Base-by-base conservation (phyloP, 1,140 invertebrate species). In the Hyles euphorbiae region DNA sequence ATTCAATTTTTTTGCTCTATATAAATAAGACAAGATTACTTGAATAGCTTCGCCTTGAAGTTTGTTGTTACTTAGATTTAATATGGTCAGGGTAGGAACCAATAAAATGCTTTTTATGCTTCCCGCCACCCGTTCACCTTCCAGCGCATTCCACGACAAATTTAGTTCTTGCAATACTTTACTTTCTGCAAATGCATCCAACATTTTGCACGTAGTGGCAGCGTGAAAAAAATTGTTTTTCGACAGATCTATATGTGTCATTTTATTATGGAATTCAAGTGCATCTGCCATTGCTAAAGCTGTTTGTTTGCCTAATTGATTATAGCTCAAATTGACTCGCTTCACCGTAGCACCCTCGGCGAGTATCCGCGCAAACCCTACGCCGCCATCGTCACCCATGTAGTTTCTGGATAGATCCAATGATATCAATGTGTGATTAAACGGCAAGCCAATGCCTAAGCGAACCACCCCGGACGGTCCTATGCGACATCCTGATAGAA, bases 241-340 rank as follows among this genome's bases (percentile, higher is more conserved):
- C 3, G 88, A 88, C 54, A 90, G 69, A 78, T 90, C 74, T 2
- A 90, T 54, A 44, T 76, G 72, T 50, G 75, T 83, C 6, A 90
- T 48, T 53, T 66, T 74, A 56, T 83, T 81, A 49, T 79, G 74
- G 51, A 72, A 75, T 62, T 81, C 70, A 9, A 90, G 71, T 34
- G 78, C 77, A 12, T 70, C 72, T 51, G 68, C 70, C 5, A 90
- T 57, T 11, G 68, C 61, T 11, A 73, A 50, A 8, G 72, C 74
- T 10, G 81, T 56, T 11, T 63, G 53, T 54, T 70, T 71, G 5
- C 74, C 79, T 34, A 89, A 61, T 47, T 81, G 65, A 54, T 90
- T 90, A 12, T 83, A 78, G 34, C 79, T 81, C 44, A 90, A 65
- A 68, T 89, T 83, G 3, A 72, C 46, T 11, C 40, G 6, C 32